These are phyloP conservation scores for Cyprinodon tularosa DNA, from an alignment of 2,113 vertebrate genomes.

Conservation along the genomic window DNA sequence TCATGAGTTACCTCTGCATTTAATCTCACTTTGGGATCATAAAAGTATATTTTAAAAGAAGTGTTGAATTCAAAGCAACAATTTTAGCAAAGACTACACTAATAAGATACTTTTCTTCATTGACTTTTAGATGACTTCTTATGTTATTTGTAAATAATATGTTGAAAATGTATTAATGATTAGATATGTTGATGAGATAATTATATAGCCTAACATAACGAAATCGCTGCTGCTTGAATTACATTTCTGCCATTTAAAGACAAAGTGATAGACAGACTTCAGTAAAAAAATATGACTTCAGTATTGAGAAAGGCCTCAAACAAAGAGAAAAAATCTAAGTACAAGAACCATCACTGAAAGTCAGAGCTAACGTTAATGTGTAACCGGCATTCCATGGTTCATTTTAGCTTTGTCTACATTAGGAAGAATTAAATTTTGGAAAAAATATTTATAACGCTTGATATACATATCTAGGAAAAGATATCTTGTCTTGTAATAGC, in stretches of 20 bases:
- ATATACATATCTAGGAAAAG: too few relatives aligned
- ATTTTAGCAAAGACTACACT: neutral
- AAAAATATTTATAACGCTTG: too few relatives aligned
- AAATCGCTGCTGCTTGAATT: conserved; percentile 2
- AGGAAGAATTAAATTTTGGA: too few relatives aligned
- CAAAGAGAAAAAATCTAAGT: too few relatives aligned
- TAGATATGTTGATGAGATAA: neutral
- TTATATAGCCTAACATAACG: neutral
- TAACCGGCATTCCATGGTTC: too few relatives aligned
- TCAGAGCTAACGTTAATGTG: too few relatives aligned
- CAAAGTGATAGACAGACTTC: neutral
- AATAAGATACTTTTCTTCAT: neutral
- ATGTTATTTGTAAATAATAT: neutral
- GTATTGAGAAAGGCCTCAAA: neutral
- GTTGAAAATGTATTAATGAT: neutral
- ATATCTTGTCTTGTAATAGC: too few relatives aligned
- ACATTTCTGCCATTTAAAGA: conserved; percentile 4
- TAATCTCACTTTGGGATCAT: too few relatives aligned
- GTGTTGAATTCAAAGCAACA: neutral
- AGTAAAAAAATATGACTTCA: conserved; percentile 10
- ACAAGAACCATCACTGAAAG: too few relatives aligned
- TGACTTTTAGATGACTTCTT: neutral
- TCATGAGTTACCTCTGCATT: too few relatives aligned
- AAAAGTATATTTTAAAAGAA: too few relatives aligned
- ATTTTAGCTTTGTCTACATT: too few relatives aligned